A percentile compares a stretch with the other conserved stretches of the same genome.
phyloP scores from a whole-genome alignment of 2,797 vertebrate genomes.

The Chrosomus eos region DNA sequence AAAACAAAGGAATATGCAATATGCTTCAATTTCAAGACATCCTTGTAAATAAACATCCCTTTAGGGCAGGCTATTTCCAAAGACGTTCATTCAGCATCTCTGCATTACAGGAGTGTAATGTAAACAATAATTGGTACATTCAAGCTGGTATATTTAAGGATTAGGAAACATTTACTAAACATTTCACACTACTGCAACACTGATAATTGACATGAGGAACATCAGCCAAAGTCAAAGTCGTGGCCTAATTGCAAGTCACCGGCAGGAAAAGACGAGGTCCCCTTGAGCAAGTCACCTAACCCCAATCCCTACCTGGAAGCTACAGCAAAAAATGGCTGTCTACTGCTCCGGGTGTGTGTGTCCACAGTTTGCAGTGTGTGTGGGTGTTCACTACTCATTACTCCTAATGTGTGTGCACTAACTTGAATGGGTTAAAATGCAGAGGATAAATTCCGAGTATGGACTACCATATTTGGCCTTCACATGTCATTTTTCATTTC shows the following conservation, averaged over 20 bases:
- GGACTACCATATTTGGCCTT: too few species aligned
- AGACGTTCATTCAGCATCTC: background rate
- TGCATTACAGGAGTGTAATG: background rate
- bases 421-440: too few species aligned
- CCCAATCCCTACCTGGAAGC: too few species aligned
- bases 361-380: background rate
- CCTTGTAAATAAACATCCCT: background rate
- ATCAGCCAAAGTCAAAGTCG: background rate
- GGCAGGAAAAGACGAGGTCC: too few species aligned
- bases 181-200: background rate
- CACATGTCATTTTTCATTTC: too few species aligned
- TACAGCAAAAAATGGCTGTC: background rate
- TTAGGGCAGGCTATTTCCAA: background rate
- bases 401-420: too few species aligned
- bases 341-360: background rate
- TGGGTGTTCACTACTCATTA: background rate
- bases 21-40: background rate
- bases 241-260: too few species aligned
- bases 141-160: slow-evolving; percentile 11
- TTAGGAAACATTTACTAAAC: slow-evolving; percentile 13
- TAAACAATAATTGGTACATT: slow-evolving; percentile 3
- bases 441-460: too few species aligned
- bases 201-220: slow-evolving; percentile 7
- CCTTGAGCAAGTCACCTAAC: too few species aligned
- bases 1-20: slow-evolving; percentile 1